Evolutionary conservation across 2,888 invertebrate genomes (phyloP).

Genomic region (Clepsis dumicolana): DNA sequence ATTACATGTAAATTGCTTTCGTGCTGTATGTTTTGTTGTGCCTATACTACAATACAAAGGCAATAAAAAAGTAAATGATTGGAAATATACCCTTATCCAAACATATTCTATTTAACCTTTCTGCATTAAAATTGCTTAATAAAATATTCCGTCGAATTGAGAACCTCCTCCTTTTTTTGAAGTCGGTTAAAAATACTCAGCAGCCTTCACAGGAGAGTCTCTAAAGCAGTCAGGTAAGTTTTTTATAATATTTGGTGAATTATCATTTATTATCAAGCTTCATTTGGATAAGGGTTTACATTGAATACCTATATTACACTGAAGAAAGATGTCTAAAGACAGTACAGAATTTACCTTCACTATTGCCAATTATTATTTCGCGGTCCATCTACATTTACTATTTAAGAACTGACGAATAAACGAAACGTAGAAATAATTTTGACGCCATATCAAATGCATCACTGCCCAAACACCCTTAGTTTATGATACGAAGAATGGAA

Average conservation of each 20-base stretch:
- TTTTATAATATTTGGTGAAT: neutral
- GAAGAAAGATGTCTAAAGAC: too few species aligned
- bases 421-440: neutral
- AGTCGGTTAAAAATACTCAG: too few species aligned
- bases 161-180: too few species aligned
- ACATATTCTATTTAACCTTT: neutral
- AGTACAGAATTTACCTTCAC: neutral
- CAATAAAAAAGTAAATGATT: neutral
- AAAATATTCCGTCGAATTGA: too few species aligned
- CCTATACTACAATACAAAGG: neutral
- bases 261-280: neutral
- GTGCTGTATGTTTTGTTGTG: neutral
- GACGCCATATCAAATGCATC: constrained; percentile 21
- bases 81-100: neutral
- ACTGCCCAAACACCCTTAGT: constrained; percentile 30
- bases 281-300: constrained; percentile 6
- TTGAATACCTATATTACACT: too few species aligned
- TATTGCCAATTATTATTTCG: neutral
- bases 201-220: too few species aligned
- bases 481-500: constrained; percentile 25
- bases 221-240: too few species aligned
- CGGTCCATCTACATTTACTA: neutral
- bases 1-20: neutral
- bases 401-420: neutral
- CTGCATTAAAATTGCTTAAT: too few species aligned